Base-by-base conservation (phyloP, 1,140 invertebrate species). In the Drosophila malerkotliana region DNA sequence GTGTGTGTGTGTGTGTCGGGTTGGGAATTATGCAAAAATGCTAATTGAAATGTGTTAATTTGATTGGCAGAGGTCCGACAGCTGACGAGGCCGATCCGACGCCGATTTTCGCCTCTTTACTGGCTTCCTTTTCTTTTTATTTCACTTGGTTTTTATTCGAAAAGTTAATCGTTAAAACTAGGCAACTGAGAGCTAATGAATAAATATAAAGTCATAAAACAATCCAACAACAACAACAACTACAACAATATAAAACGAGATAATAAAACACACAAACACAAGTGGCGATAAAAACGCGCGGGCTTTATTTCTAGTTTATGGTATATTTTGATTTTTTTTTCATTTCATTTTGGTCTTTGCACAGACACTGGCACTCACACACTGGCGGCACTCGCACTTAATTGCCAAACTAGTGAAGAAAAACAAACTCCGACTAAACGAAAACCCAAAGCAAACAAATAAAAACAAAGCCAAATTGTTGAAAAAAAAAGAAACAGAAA, bases 41-140 rank as follows among this genome's bases (percentile, higher is more conserved):
- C 66, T 87, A 88, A 85, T 88, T 78, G 64, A 81, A 78, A 87
- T 85, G 82, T 85, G 83, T 85, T 85, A 85, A 85, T 85, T 85
- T 85, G 83, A 82, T 85, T 85, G 82, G 82, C 82, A 85, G 82
- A 58, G 67, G 39, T 47, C 64, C 64, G 68, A 69, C 53, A 62
- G 59, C 61, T 68, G 62, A 76, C 49, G 4, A 4, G 26, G 26
- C 26, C 6, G 4, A 5, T 26, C 26, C 4, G 37, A 60, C 63
- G 51, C 62, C 18, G 69, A 58, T 47, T 75, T 73, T 73, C 8
- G 6, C 39, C n/a, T 41, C 14, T 41, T 41, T 14, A 2, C 39
- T 4, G 12, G 8, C 41, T 63, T 63, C 58, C 66, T 72, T 79
- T 53, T 58, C 15, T 53, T 28, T 49, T 77, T 55, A 18, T 26